These are phyloP conservation scores for Polymixis flavicincta DNA, from an alignment of 2,888 invertebrate species.

Conservation along the genomic window DNA sequence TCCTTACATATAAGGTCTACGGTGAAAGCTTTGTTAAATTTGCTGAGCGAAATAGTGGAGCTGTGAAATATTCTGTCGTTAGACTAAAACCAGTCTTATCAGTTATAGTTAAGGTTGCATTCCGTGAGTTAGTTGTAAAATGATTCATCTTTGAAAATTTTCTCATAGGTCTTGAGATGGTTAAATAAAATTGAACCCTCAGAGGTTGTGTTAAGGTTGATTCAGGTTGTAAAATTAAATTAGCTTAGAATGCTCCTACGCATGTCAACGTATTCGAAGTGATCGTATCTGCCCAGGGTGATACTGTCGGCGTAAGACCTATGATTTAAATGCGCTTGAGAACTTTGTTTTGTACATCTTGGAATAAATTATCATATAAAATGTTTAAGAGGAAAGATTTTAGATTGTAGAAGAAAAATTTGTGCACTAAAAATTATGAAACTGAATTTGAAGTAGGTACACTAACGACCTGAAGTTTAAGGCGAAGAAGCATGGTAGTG, in stretches of 20 bases:
- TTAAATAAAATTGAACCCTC: slow-evolving; percentile 22
- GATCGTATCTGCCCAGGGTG: slow-evolving; percentile 79
- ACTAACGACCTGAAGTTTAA: too few species aligned
- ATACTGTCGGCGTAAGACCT: slow-evolving; percentile 75
- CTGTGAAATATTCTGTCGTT: slow-evolving; percentile 11
- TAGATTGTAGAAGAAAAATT: background rate
- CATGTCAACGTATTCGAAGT: slow-evolving; percentile 83
- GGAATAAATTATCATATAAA: slow-evolving; percentile 45
- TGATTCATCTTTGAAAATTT: slow-evolving; percentile 53
- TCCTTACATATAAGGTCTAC: rapidly evolving
- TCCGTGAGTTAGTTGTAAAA: background rate
- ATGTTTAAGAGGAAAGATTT: background rate
- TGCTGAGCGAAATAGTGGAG: background rate
- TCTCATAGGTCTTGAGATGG: slow-evolving; percentile 24
- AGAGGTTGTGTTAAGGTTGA: slow-evolving; percentile 29
- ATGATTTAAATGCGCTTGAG: slow-evolving; percentile 76
- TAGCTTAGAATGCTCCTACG: slow-evolving; percentile 77
- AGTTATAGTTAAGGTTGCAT: rapidly evolving
- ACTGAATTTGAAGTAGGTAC: background rate
- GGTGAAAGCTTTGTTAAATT: slow-evolving; percentile 9
- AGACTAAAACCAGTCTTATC: slow-evolving; percentile 2
- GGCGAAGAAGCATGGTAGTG: too few species aligned
- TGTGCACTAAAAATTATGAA: background rate
- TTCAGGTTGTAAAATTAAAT: slow-evolving; percentile 29
- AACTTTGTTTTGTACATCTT: slow-evolving; percentile 61